Percentiles rank a stretch among this genome's conserved stretches.
phyloP scores from a whole-genome alignment of 35 echinoderm and acorn worm species.

The Ptychodera flava region DNA sequence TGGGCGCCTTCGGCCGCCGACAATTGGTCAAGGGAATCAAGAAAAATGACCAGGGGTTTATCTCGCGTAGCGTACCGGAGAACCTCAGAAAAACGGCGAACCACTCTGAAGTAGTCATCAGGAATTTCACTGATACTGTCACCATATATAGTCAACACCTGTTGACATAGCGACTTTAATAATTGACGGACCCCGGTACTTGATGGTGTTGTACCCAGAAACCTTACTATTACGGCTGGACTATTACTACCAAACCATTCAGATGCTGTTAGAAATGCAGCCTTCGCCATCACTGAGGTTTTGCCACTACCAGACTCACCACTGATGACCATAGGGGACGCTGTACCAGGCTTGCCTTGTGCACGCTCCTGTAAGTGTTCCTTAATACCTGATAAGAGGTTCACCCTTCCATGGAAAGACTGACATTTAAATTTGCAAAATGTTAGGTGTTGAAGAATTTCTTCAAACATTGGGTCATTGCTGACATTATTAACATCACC shows the following conservation, averaged over 20 bases:
- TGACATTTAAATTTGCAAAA: constrained; percentile 21
- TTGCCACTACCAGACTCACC: constrained; percentile 33
- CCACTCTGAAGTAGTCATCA: too few relatives aligned
- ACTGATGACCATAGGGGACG: constrained; percentile 5
- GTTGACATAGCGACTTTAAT: too few relatives aligned
- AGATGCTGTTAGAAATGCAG: not conserved
- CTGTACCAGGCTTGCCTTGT: not conserved
- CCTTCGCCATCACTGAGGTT: constrained; percentile 29
- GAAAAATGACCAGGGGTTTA: too few relatives aligned
- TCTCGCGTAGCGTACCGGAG: too few relatives aligned
- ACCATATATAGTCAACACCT: too few relatives aligned
- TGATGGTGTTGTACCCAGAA: too few relatives aligned
- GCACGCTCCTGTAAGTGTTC: not conserved
- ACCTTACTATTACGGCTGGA: not conserved
- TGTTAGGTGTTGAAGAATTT: constrained; percentile 24
- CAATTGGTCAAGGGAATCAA: too few relatives aligned
- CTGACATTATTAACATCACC: not conserved
- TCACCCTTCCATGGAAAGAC: constrained; percentile 21
- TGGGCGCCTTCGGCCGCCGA: too few relatives aligned
- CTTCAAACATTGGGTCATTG: constrained; percentile 11
- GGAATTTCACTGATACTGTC: too few relatives aligned
- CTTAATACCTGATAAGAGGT: constrained; percentile 4
- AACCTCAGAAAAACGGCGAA: too few relatives aligned
- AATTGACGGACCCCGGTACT: too few relatives aligned
- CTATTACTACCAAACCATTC: not conserved